Evolutionary conservation across 2,113 vertebrate species (phyloP), one percentile per base, ranked within the genome.

Genomic region (Corapipo altera): DNA sequence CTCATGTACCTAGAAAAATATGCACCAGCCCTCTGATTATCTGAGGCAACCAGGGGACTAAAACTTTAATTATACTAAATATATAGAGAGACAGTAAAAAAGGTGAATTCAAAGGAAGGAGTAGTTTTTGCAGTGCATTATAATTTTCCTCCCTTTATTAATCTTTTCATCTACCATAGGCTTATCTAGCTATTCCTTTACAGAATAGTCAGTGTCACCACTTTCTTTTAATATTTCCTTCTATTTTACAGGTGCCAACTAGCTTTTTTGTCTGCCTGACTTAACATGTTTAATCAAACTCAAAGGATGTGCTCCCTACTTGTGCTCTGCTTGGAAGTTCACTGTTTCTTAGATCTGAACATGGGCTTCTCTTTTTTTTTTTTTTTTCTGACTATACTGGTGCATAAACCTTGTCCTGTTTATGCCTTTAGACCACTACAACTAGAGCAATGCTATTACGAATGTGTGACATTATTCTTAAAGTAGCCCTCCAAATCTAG

Each of bases 141-240:
- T 87, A n/a, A 93, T 97, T 94, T 97, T 51, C 22, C 27, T 67
- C 44, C 37, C n/a, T 88, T 93, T 88, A 65, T 76, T 94, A 93
- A 75, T 76, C 66, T 76, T 85, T 88, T 61, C 52, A 39, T 95
- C 88, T 94, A 69, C n/a, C 32, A 58, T 54, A 58, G 54, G 8
- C 85, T 73, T 88, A 51, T 22, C 71, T 85, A 9, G 73, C 12
- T 83, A 24, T 79, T 78, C 35, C 69, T 90, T 77, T 67, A 39
- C 26, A 84, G 82, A 92, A 86, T 62, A 95, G 66, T 59, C 72
- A 4, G 0, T 76, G 71, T 88, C 78, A 62, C 57, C 44, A 44
- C 59, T 90, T 80, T 2, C 16, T 88, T 88, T 73, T 76, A 85
- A 80, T 70, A 94, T 54, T 79, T 67, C 49, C 16, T 83, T 90